Conservation (phyloP, 2,888 invertebrate species). For the Cyclophora albipunctata region DNA sequence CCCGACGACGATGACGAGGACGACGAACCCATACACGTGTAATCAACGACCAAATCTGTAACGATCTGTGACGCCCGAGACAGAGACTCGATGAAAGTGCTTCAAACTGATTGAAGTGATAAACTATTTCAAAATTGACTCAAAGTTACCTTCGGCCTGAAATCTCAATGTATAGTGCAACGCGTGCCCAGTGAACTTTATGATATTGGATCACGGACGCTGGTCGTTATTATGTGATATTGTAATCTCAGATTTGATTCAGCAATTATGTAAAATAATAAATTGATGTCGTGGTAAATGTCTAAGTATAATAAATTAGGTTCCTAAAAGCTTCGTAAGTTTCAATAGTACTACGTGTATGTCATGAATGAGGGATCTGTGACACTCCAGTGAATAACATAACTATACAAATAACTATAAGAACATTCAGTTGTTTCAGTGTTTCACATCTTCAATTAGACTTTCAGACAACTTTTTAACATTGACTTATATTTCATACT, state of each 20-base stretch:
- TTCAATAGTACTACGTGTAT: conserved; percentile 30
- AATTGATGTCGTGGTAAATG: conserved; percentile 63
- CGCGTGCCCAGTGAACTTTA: conserved; percentile 13
- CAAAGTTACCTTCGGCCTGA: neutral
- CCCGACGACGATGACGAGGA: conserved; percentile 76
- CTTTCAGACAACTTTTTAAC: no score
- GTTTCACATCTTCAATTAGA: conserved; percentile 19
- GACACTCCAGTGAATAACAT: conserved; percentile 32
- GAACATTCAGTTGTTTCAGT: conserved; percentile 21
- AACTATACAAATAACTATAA: conserved; percentile 18
- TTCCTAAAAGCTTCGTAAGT: conserved; percentile 48
- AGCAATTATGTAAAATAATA: conserved; percentile 50
- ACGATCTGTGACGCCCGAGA: conserved; percentile 15
- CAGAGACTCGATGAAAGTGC: conserved; percentile 4
- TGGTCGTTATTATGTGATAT: conserved; percentile 68
- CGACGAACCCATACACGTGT: conserved; percentile 79
- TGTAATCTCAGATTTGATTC: conserved; percentile 61
- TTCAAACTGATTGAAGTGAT: neutral
- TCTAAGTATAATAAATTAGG: conserved; percentile 39
- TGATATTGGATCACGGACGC: conserved; percentile 33
- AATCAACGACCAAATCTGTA: conserved; percentile 25
- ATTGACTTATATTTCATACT: no score
- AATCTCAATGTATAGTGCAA: conserved; percentile 9
- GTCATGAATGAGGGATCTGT: conserved; percentile 24
- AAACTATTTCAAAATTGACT: neutral